Base-by-base conservation (phyloP, 2,797 vertebrate species). In the Mormyrops boulengeri region DNA sequence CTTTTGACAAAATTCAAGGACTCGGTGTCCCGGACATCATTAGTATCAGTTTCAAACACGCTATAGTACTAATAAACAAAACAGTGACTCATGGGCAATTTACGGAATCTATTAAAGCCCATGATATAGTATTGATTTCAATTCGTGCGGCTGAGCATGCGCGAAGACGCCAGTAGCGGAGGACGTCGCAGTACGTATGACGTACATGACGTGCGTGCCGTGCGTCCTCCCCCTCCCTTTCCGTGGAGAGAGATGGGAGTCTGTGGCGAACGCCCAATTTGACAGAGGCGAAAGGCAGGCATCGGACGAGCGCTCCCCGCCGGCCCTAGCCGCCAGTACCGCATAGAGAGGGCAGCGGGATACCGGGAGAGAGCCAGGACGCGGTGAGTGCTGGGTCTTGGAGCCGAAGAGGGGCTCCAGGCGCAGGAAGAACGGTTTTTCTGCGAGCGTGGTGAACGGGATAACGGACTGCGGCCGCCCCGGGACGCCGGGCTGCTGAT, bases 181-280 rank as follows among this genome's bases (percentile, higher is more conserved):
- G 17, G 38, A 80, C 7, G 73, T 44, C 38, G 2, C 7, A 0
- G 14, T 80, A 80, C 73, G 73, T 80, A 19, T 44, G 17, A 80
- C 66, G 66, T 34, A 14, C 1, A 14, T 69, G 4, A 34, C 34
- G 30, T 80, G 38, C 73, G 73, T 80, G 38, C 5, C 73, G 73
- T 44, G 73, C 73, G 38, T 44, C 73, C 38, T 6, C 38, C 73
- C 73, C 26, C 66, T 73, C 66, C 73, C 73, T 44, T 44, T 80
- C 38, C 1, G 93, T 94, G 94, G 89, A n/a, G 52, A 90, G 91
- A 92, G 49, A 90, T 55, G 41, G 19, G 89, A 60, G 87, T 89
- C 89, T 91, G 90, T 91, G 57, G 89, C 91, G 90, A 26, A 89
- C 92, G 88, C 90, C 91, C 90, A 90, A 91, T 92, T 91, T 90